Evolutionary conservation across 2,797 vertebrate species (phyloP), one percentile per base, ranked within the genome.

Genomic region (Cheirogaleus major): DNA sequence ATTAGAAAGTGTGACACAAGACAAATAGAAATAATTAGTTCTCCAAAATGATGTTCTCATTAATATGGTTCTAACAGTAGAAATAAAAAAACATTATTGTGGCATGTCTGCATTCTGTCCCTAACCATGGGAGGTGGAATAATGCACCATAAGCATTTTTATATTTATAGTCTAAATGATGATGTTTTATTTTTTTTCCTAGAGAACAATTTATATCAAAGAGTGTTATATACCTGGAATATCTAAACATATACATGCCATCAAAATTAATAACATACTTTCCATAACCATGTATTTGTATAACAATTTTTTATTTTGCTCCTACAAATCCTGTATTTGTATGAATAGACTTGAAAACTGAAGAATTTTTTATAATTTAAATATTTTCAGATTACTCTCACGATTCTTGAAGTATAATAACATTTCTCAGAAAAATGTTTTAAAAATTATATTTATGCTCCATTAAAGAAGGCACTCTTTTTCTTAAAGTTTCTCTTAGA

Each of bases 21-120:
- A 99, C 99, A 99, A 99, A 99, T 99, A 99, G 99, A 99, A 99
- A 99, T 99, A 99, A 99, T 99, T 99, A 99, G 99, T 99, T 99
- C 99, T 99, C 99, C 99, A 99, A 99, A 99, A 99, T 99, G 99
- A 99, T 99, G 99, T 99, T 99, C 99, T 99, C 99, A 99, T 99
- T 99, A 99, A 99, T 99, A 99, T 99, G 98, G 98, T 98, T 98
- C 98, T 96, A 99, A 99, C 99, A 99, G 99, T 98, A 98, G 98
- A 99, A 99, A 99, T 99, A 98, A 97, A 97, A 98, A 98, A 99
- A 98, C 99, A 99, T 98, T 98, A 99, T 99, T 99, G 98, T 99
- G 99, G 99, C 99, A 99, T 99, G 99, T 99, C 98, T 99, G 98
- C 98, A 97, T 98, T 98, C 98, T 98, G 97, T 98, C 97, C 98